Evolutionary conservation across 1,140 invertebrate genomes (phyloP).

Genomic region (Halyomorpha halys): DNA sequence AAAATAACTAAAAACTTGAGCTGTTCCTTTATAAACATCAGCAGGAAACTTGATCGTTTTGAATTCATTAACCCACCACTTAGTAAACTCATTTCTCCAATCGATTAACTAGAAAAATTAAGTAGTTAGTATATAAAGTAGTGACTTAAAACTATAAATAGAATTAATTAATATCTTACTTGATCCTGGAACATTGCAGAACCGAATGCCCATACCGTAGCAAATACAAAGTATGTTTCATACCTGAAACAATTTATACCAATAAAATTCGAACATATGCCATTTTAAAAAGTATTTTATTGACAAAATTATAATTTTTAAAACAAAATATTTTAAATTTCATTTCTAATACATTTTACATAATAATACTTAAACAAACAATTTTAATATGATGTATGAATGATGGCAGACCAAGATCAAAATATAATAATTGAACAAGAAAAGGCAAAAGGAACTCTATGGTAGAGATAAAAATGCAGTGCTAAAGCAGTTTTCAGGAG

Average conservation of each 20-base stretch:
- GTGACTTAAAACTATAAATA: background rate
- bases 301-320: too few species aligned
- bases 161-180: slow-evolving; percentile 33
- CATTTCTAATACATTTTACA: too few species aligned
- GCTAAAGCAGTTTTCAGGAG: too few species aligned
- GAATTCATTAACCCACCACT: slow-evolving; percentile 85
- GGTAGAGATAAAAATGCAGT: too few species aligned
- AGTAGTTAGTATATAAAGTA: background rate
- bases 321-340: too few species aligned
- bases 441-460: too few species aligned
- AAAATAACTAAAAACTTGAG: slow-evolving; percentile 83
- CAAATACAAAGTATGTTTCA: slow-evolving; percentile 89
- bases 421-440: too few species aligned
- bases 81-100: slow-evolving; percentile 86
- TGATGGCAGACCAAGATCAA: too few species aligned
- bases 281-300: too few species aligned
- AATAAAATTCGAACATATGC: too few species aligned
- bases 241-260: slow-evolving; percentile 36
- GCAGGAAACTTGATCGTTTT: slow-evolving; percentile 81
- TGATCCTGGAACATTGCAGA: slow-evolving; percentile 82
- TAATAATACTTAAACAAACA: too few species aligned
- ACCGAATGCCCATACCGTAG: slow-evolving; percentile 87
- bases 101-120: slow-evolving; percentile 49
- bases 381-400: too few species aligned
- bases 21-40: slow-evolving; percentile 65